Conservation (phyloP, 2,797 vertebrate species). For the Thunnus albacares region DNA sequence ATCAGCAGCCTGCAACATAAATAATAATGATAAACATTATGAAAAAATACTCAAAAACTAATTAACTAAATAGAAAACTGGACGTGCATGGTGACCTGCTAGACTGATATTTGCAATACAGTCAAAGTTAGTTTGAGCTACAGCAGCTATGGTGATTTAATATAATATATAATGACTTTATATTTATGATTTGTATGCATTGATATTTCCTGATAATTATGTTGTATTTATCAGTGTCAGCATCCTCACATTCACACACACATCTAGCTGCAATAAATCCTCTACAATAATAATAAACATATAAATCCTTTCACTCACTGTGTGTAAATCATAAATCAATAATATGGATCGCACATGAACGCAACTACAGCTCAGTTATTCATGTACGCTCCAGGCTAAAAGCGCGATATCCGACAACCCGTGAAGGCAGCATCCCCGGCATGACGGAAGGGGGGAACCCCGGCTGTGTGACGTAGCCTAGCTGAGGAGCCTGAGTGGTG, state of each 20-base stretch:
- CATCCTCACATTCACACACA: not conserved
- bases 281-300: not conserved
- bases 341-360: too few relatives aligned
- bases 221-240: not conserved
- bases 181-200: too few relatives aligned
- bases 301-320: not conserved
- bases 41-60: not conserved
- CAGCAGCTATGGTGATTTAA: not conserved
- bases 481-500: slow-evolving; percentile 66
- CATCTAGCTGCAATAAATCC: not conserved
- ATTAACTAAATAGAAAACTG: too few relatives aligned
- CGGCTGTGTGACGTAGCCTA: slow-evolving; percentile 81
- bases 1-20: not conserved
- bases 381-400: accelerated
- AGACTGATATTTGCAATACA: too few relatives aligned
- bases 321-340: not conserved
- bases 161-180: too few relatives aligned
- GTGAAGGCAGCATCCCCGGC: slow-evolving; percentile 55
- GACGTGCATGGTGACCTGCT: too few relatives aligned
- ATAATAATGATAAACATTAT: too few relatives aligned
- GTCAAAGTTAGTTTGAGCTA: too few relatives aligned
- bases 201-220: not conserved
- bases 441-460: slow-evolving; percentile 83
- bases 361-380: not conserved
- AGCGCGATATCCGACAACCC: not conserved